A percentile compares a stretch with the other conserved stretches of the same genome.
Conservation (phyloP, 2,113 vertebrate species). For the Aramus guarauna region DNA sequence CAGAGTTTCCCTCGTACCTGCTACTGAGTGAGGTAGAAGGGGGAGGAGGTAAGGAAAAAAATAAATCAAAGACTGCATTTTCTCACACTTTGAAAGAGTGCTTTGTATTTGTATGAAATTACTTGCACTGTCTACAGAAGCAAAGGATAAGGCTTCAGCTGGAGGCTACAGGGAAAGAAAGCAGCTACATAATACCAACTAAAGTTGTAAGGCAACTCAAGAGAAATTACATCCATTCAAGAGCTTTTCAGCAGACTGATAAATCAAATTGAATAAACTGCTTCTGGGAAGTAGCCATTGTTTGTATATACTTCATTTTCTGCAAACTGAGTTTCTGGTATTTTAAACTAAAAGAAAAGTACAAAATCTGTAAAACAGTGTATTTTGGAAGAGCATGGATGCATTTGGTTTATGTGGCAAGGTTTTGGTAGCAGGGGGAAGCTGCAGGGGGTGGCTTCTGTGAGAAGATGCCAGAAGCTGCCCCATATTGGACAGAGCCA, state of each 20-base stretch:
- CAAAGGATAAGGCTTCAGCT: background rate
- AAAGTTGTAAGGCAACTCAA: background rate
- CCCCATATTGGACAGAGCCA: rapidly evolving
- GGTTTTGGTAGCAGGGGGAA: rapidly evolving
- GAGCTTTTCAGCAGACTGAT: background rate
- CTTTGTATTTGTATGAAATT: background rate
- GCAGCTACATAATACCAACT: background rate
- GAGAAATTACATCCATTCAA: background rate
- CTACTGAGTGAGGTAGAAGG: background rate
- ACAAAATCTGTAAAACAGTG: background rate
- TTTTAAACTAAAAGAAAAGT: background rate
- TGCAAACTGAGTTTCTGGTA: background rate
- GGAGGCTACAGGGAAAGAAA: background rate
- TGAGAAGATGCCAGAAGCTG: background rate
- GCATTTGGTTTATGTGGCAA: rapidly evolving
- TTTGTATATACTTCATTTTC: background rate
- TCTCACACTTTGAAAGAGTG: background rate
- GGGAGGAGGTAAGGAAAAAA: background rate
- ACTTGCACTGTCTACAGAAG: background rate
- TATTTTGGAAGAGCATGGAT: background rate
- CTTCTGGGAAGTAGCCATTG: background rate
- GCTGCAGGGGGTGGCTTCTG: background rate
- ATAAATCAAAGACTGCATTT: background rate
- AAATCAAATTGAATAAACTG: background rate
- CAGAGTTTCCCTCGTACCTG: background rate